These are phyloP conservation scores for Chloromyia formosa DNA, from an alignment of 2,888 invertebrate genomes.

Conservation along the genomic window DNA sequence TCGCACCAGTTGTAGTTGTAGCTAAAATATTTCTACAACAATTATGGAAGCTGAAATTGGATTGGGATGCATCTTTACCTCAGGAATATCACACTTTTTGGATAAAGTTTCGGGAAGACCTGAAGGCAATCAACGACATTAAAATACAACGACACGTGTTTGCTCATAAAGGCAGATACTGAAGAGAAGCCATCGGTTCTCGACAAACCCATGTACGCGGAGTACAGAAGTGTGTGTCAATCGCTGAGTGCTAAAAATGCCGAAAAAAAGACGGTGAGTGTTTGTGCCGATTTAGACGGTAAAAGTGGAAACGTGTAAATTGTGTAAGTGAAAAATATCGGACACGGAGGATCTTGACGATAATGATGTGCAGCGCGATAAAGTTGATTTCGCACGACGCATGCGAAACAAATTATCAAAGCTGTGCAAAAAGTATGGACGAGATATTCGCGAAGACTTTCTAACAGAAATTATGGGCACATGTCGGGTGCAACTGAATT, in stretches of 20 bases:
- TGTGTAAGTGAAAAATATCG: too few relatives aligned
- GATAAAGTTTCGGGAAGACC: neutral
- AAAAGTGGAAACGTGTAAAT: too few relatives aligned
- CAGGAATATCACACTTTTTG: neutral
- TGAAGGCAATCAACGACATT: neutral
- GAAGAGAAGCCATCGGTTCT: too few relatives aligned
- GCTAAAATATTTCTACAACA: neutral
- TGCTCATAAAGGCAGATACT: neutral
- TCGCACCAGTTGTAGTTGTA: neutral
- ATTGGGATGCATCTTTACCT: slow-evolving; percentile 23
- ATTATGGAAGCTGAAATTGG: neutral
- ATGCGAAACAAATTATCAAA: neutral
- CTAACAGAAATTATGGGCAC: neutral
- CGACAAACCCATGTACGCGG: too few relatives aligned
- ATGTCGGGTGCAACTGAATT: too few relatives aligned
- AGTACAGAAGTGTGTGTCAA: too few relatives aligned
- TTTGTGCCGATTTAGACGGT: too few relatives aligned
- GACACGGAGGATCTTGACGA: too few relatives aligned
- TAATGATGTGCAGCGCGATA: too few relatives aligned
- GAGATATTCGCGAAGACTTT: neutral
- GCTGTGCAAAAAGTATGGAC: neutral
- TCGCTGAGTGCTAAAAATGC: too few relatives aligned
- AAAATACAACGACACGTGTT: neutral
- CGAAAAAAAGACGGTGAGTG: too few relatives aligned
- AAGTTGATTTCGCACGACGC: too few relatives aligned